Evolutionary conservation across 2,797 vertebrate species (phyloP).

Genomic region (Rachycentron canadum): DNA sequence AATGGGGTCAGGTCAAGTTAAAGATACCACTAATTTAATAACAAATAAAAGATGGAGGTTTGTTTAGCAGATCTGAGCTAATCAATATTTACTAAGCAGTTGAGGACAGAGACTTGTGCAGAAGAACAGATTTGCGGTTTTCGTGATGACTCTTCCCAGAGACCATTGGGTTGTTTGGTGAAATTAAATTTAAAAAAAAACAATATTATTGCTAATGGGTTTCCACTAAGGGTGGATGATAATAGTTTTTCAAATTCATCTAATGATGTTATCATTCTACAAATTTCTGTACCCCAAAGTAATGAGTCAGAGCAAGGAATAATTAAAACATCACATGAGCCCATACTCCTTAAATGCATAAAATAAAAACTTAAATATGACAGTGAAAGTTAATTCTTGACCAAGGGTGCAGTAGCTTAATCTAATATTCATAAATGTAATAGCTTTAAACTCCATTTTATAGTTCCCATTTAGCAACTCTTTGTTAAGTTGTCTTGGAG

Average conservation of each 20-base stretch:
- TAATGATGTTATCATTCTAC: not conserved
- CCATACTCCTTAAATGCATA: not conserved
- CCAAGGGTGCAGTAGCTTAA: not conserved
- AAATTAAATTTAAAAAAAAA: not conserved
- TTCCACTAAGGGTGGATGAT: not conserved
- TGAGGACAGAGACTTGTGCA: conserved; percentile 16
- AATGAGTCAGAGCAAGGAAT: not conserved
- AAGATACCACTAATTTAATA: conserved; percentile 39
- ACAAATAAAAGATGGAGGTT: conserved; percentile 32
- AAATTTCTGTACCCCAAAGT: not conserved
- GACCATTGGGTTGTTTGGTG: not conserved
- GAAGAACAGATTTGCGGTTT: conserved; percentile 9
- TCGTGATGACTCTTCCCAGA: not conserved
- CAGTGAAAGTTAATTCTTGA: not conserved
- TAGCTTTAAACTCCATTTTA: not conserved
- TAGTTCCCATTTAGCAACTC: no score
- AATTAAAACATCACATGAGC: not conserved
- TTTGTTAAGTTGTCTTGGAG: not conserved
- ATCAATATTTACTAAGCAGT: conserved; percentile 54
- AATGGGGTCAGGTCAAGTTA: conserved; percentile 15
- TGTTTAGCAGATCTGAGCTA: conserved; percentile 10
- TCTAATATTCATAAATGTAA: not conserved
- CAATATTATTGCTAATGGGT: not conserved
- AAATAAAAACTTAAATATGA: not conserved
- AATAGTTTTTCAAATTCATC: not conserved